phyloP scores from a whole-genome alignment of 92 coral and sea anemone species.

The Isaurus tuberculatus region DNA sequence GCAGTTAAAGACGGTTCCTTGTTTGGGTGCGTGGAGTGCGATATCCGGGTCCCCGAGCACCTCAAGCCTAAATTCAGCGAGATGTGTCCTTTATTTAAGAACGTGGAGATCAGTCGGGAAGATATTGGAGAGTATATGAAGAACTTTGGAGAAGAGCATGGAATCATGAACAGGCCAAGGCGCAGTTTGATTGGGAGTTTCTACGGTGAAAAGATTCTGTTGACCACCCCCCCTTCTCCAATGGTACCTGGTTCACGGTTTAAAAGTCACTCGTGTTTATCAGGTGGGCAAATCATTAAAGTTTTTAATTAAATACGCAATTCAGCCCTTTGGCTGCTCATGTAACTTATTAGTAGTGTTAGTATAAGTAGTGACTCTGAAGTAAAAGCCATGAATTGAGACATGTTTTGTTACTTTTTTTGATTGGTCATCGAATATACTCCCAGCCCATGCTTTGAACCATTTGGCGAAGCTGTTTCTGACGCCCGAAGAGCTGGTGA shows the following conservation, averaged over 20 bases:
- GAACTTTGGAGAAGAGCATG: not conserved
- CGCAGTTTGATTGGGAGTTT: constrained; percentile 20
- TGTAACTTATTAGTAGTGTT: too few species aligned
- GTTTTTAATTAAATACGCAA: not conserved
- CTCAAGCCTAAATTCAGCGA: constrained; percentile 14
- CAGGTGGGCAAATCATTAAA: not conserved
- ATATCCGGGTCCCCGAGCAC: constrained; percentile 9
- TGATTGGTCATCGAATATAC: constrained; percentile 5
- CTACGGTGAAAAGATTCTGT: constrained; percentile 16
- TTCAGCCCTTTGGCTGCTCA: too few species aligned
- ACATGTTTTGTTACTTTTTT: not conserved
- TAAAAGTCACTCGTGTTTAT: not conserved
- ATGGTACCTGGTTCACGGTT: constrained; percentile 27
- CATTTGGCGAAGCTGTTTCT: constrained; percentile 38
- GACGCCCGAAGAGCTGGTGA: constrained; percentile 19
- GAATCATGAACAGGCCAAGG: constrained; percentile 18
- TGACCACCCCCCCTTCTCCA: constrained; percentile 19
- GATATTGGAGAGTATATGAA: too few species aligned
- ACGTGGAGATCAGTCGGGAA: constrained; percentile 16
- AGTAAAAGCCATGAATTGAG: not conserved
- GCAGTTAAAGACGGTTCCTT: not conserved
- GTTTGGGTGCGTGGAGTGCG: constrained; percentile 8
- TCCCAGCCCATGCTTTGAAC: constrained; percentile 20
- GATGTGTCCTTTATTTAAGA: constrained; percentile 43
- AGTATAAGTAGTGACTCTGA: not conserved